phyloP scores from a whole-genome alignment of 2,113 vertebrate species.

The Nothocercus nigrocapillus region DNA sequence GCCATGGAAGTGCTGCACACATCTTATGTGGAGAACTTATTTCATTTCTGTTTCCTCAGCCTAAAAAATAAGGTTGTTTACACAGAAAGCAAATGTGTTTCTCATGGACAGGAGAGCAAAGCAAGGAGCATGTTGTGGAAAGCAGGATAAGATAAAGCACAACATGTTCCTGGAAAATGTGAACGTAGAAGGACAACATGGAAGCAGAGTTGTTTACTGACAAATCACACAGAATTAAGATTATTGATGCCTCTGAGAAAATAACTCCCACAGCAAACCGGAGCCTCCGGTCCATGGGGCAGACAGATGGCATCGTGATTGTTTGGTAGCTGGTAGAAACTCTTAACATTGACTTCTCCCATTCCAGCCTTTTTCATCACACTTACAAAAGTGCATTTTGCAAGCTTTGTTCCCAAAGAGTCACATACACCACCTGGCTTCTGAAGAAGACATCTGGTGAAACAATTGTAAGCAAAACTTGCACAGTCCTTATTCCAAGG shows the following conservation, averaged over 20 bases:
- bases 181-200: slow-evolving; percentile 51
- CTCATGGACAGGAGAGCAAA: slow-evolving; percentile 15
- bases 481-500: slow-evolving; percentile 25
- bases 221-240: slow-evolving; percentile 45
- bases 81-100: slow-evolving; percentile 13
- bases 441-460: slow-evolving; percentile 56
- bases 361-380: slow-evolving; percentile 9
- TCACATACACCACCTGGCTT: slow-evolving; percentile 38
- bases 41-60: slow-evolving; percentile 45
- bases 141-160: slow-evolving; percentile 1
- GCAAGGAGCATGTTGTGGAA: slow-evolving; percentile 20
- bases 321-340: slow-evolving; percentile 41
- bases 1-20: background rate
- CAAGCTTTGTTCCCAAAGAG: slow-evolving; percentile 51
- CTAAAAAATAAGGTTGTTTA: slow-evolving; percentile 54
- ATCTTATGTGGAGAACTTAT: slow-evolving; percentile 23
- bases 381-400: background rate
- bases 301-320: slow-evolving; percentile 3
- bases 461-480: slow-evolving; percentile 34
- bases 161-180: slow-evolving; percentile 33
- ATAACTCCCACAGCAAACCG: slow-evolving; percentile 30
- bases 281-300: slow-evolving; percentile 26
- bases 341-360: slow-evolving; percentile 24
- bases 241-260: slow-evolving; percentile 53
- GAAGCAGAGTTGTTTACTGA: slow-evolving; percentile 55